Evolutionary conservation across 2,888 invertebrate genomes (phyloP), one percentile per base, ranked within the genome.

Genomic region (Torymus aiolomorphi): DNA sequence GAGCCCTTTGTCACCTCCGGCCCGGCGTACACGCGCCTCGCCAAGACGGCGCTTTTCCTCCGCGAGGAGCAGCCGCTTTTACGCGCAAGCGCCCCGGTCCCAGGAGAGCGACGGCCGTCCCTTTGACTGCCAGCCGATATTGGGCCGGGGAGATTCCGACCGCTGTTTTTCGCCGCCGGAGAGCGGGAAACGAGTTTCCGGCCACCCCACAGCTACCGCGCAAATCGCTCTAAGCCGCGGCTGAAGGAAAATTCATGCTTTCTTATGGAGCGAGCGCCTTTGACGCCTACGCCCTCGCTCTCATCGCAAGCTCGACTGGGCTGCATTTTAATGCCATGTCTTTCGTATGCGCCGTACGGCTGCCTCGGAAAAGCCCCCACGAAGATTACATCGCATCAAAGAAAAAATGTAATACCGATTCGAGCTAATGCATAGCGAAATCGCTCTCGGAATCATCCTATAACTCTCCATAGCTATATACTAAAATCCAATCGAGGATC

Each of bases 201-300:
- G 51, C 63, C 8, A 11, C n/a, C 49, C 51, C 13, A 3, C 1
- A 8, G 12, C 8, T n/a, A n/a, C 31, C 42, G 2, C 13, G 54
- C 65, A 61, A 69, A 76, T 76, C 76, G 61, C 61, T 69, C 31
- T 10, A 8, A 56, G 57, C 56, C 49, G 24, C 52, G 1, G 12
- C 63, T 42, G 16, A 31, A 24, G 56, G 63, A 62, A 71, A 77
- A 71, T 77, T 77, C 71, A 65, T 77, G 57, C 65, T 69, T 52
- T 69, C 61, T 76, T 69, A 52, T 31, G 14, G 5, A 18, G 16
- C 12, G n/a, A 56, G 49, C 20, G 20, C 16, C 62, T 76, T 76
- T 76, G 76, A 76, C 18, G 52, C 10, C 18, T 31, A 5, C 14
- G n/a, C 13, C 59, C 57, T 49, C 49, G 24, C 20, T 66, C 49